Conservation (phyloP, 1,140 invertebrate species). For the Listronotus bonariensis region DNA sequence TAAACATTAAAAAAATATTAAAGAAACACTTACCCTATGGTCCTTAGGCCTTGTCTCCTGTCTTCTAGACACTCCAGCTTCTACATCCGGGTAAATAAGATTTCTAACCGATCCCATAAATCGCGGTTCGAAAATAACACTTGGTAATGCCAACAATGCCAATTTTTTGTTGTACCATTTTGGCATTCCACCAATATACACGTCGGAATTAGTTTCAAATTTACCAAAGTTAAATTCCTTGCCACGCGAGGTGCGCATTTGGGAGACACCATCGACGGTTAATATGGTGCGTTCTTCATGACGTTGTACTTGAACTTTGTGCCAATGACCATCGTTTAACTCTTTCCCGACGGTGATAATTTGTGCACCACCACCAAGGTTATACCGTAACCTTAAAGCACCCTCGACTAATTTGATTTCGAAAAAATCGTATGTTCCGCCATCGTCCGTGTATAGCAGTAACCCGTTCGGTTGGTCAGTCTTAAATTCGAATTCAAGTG, state of each 20-base stretch:
- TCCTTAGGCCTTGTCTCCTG: conserved; percentile 79
- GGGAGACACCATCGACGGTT: conserved; percentile 77
- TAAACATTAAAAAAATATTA: neutral
- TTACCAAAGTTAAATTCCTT: conserved; percentile 87
- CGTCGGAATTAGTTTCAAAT: conserved; percentile 82
- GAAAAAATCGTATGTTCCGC: conserved; percentile 93
- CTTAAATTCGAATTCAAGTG: conserved; percentile 90
- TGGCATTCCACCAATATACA: conserved; percentile 91
- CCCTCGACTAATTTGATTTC: conserved; percentile 93
- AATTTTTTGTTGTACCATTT: conserved; percentile 85
- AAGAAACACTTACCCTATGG: conserved; percentile 66
- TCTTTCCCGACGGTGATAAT: conserved; percentile 85
- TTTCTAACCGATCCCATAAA: conserved; percentile 85
- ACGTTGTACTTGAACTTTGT: conserved; percentile 80
- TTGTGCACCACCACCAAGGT: conserved; percentile 83
- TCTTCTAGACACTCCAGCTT: conserved; percentile 69
- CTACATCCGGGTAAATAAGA: conserved; percentile 81
- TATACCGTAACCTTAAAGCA: conserved; percentile 82
- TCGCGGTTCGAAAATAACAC: conserved; percentile 88
- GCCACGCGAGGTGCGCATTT: conserved; percentile 75
- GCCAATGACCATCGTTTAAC: conserved; percentile 88
- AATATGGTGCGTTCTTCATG: conserved; percentile 78
- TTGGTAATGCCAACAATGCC: conserved; percentile 79
- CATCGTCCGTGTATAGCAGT: conserved; percentile 91
- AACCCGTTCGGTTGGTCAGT: conserved; percentile 88